Evolutionary conservation across 2,113 vertebrate genomes (phyloP), one percentile per base, ranked within the genome.

Genomic region (Oncorhynchus tshawytscha): DNA sequence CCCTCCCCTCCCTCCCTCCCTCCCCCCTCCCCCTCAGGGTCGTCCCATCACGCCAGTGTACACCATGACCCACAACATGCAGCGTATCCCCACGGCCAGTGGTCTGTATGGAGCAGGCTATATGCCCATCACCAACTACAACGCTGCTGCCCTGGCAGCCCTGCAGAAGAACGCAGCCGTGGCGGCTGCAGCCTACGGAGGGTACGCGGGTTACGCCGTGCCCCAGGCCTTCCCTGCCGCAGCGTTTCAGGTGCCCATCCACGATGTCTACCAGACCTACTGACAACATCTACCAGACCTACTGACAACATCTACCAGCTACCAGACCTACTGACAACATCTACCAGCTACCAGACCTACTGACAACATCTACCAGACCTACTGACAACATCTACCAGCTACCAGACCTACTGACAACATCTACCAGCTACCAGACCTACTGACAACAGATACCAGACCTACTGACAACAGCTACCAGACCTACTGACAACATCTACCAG

Each of bases 41-140:
- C 96, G 97, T 74, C 96, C 97, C 5, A 96, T 99, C 86, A 99
- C 97, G 2, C 97, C 97, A 0, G 95, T 99, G 24, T 99, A 99
- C 73, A 95, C 97, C 2, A 95, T 99, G 95, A 94, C 96, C 72
- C 97, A 96, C 20, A 97, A 94, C 0, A 77, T 99, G 2, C 97
- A 94, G 89, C 95, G 97, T 84, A 96, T 99, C 72, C 96, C 96
- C 0, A 3, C 96, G 0, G 93, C 96, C 0, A 90, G 93, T 0
- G 93, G 96, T 67, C 94, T 99, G 86, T 99, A 99, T 0, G 96
- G 96, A 62, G 95, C 95, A 70, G 91, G 96, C 83, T 99, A 98
- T 0, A 86, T 99, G 22, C 97, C 97, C 0, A 94, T 99, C 0
- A 91, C 96, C 0, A 93, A 96, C 3, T 97, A 97, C 0, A 93